A percentile compares a stretch with the other conserved stretches of the same genome.
These are phyloP conservation scores for Liolophura sinensis DNA, from an alignment of 1,140 invertebrate genomes.

Conservation along the genomic window DNA sequence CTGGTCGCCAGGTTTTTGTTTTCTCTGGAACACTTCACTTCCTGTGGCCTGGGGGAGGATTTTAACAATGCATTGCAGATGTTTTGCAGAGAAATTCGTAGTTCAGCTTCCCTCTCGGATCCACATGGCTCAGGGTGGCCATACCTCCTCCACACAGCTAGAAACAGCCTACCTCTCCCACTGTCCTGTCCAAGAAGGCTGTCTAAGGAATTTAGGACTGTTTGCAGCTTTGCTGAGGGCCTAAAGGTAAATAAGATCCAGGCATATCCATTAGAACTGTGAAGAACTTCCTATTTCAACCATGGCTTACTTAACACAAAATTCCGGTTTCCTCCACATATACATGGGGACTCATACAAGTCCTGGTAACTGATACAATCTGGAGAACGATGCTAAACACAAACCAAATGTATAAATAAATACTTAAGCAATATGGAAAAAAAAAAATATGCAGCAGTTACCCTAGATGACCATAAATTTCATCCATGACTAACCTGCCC, in stretches of 20 bases:
- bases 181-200: slow-evolving; percentile 25
- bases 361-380: no score
- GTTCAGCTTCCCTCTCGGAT: slow-evolving; percentile 20
- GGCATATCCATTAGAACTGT: not conserved
- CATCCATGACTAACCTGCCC: no score
- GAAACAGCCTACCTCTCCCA: slow-evolving; percentile 21
- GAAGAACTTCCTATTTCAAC: not conserved
- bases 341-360: no score
- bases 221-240: slow-evolving; percentile 8
- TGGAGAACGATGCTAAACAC: no score
- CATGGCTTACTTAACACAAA: not conserved
- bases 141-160: slow-evolving; percentile 29
- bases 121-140: slow-evolving; percentile 40
- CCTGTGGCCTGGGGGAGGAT: no score
- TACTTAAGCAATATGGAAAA: no score
- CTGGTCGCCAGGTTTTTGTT: no score
- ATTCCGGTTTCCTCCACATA: not conserved
- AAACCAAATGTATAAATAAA: no score
- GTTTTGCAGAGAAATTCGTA: slow-evolving; percentile 8
- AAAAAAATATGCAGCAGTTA: no score
- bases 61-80: slow-evolving; percentile 4
- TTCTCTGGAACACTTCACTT: no score
- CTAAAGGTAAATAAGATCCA: slow-evolving; percentile 3
- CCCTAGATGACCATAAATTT: no score
- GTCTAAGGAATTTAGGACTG: slow-evolving; percentile 12